phyloP scores from a whole-genome alignment of 2,797 vertebrate species.

The Fratercula arctica region DNA sequence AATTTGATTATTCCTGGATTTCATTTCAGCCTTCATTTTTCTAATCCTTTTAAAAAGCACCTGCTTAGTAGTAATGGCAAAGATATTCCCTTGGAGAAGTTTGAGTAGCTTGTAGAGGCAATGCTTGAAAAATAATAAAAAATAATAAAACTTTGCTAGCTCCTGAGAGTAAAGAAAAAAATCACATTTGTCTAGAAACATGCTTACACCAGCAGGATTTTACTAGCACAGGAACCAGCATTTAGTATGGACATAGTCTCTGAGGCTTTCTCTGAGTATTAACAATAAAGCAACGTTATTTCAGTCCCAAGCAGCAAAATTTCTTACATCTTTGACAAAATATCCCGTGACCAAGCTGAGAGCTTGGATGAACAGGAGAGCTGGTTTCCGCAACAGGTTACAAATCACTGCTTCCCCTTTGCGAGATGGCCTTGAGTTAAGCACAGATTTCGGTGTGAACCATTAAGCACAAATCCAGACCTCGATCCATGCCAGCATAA shows the following conservation, averaged over 20 bases:
- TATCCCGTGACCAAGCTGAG: neutral
- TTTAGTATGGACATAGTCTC: neutral
- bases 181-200: neutral
- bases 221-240: neutral
- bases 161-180: neutral
- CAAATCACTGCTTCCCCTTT: neutral
- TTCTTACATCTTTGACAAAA: neutral
- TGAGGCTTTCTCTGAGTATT: neutral
- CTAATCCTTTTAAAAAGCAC: neutral
- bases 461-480: neutral
- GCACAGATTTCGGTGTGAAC: neutral
- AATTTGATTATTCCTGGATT: neutral
- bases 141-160: neutral
- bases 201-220: neutral
- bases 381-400: neutral
- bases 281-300: neutral
- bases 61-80: neutral
- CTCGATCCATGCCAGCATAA: neutral
- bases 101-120: neutral
- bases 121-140: neutral
- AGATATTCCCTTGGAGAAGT: neutral
- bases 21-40: neutral
- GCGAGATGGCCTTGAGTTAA: fast-evolving
- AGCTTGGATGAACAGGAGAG: neutral
- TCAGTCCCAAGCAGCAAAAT: neutral